These are phyloP conservation scores for Pseudocheirus occidentalis DNA, from an alignment of 2,797 vertebrate species.

Conservation along the genomic window DNA sequence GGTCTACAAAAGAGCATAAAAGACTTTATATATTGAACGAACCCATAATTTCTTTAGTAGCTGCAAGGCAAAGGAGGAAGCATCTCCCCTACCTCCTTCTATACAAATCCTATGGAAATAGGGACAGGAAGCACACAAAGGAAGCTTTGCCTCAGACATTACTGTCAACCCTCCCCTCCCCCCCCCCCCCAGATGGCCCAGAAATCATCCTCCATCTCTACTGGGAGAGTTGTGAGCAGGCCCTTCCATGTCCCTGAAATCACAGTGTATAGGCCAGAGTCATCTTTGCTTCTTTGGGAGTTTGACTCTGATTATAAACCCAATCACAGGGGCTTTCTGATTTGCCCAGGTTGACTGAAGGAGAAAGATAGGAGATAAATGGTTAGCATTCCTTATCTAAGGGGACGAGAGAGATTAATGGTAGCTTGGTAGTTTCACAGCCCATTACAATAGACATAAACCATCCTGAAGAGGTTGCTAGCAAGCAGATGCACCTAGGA, in stretches of 20 bases:
- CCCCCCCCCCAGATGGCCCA: not conserved
- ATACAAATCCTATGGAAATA: not conserved
- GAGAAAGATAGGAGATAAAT: not conserved
- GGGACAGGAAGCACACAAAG: not conserved
- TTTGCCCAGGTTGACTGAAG: not conserved
- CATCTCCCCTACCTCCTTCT: not conserved
- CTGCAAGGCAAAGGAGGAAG: not conserved
- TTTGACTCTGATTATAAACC: not conserved
- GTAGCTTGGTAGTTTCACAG: not conserved
- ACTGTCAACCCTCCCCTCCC: not conserved
- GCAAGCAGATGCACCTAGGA: fast-evolving
- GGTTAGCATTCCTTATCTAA: not conserved
- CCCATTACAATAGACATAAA: too few relatives aligned
- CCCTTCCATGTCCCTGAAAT: not conserved
- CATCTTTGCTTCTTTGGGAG: not conserved
- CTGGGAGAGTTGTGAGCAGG: not conserved
- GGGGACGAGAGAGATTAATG: not conserved
- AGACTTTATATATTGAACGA: not conserved
- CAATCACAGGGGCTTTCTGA: not conserved
- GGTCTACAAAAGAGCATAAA: not conserved
- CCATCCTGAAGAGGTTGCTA: not conserved
- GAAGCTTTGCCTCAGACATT: not conserved
- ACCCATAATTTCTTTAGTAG: not conserved
- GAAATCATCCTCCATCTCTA: not conserved
- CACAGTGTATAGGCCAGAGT: not conserved